Evolutionary conservation across 2,888 invertebrate species (phyloP), one percentile per base, ranked within the genome.

Genomic region (Lucinisca nassula): DNA sequence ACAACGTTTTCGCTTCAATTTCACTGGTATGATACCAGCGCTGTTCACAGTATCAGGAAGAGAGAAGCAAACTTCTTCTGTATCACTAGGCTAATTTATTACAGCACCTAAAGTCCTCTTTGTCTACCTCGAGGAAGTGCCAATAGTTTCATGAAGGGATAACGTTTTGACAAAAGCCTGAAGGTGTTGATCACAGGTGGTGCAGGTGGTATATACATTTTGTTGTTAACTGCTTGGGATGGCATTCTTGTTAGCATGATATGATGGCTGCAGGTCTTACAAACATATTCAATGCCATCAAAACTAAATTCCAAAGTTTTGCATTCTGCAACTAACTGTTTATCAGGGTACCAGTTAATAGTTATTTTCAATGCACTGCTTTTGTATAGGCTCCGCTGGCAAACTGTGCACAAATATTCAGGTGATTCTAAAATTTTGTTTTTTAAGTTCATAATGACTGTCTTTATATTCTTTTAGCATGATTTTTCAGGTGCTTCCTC

Each of bases 111-210:
- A 40, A 76, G 8, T 24, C 76, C 82, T 40, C 79, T 86, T 51
- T 82, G 82, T 79, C 79, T 82, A 30, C 86, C 82, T 30, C 86
- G 61, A 35, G 86, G 82, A 45, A 82, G 61, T 27, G 35, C 80
- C 45, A 80, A 51, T 27, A 80, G 49, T 77, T 88, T 85, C 82
- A 89, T 85, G 55, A 89, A 89, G 10, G 87, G 85, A 75, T 77
- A 32, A 32, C 77, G 10, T 32, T 58, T 77, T n/a, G 37, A 10
- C 12, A 72, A 35, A n/a, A 72, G 72, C 27, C 72, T 72, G 10
- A 58, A 21, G 6, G 6, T 21, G 17, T 6, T 58, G 6, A 58
- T 10, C 6, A 58, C 21, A 27, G 6, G 10, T 30, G 61, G 61
- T 12, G 61, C 30, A 6, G 6, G 6, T n/a, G 61, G 61, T 12